phyloP scores from a whole-genome alignment of 1,140 invertebrate species.

The Macrobrachium nipponense region DNA sequence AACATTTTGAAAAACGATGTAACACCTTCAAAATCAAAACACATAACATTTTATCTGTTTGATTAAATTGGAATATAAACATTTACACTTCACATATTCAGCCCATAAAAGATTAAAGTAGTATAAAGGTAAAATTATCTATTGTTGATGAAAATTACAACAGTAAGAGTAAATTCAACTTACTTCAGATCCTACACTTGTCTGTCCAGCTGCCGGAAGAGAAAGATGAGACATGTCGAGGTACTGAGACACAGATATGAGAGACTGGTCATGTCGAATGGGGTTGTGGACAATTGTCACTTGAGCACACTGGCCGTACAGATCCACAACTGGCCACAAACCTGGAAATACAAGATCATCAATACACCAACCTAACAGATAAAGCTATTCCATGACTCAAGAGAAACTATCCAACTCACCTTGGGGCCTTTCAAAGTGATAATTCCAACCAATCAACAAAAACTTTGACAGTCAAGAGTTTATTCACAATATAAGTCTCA shows the following conservation, averaged over 20 bases:
- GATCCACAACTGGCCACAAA: conserved; percentile 93
- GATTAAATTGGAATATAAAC: too few species aligned
- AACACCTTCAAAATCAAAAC: conserved; percentile 70
- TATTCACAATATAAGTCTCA: too few species aligned
- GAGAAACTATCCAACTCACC: too few species aligned
- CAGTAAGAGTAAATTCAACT: background rate
- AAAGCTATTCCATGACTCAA: too few species aligned
- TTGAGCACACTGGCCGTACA: conserved; percentile 94
- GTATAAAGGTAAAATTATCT: too few species aligned
- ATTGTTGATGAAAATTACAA: background rate
- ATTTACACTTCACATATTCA: background rate
- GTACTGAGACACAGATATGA: conserved; percentile 61
- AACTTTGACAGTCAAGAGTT: too few species aligned
- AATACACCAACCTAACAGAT: background rate
- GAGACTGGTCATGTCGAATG: conserved; percentile 61
- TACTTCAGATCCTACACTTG: conserved; percentile 56
- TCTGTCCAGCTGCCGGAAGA: conserved; percentile 44
- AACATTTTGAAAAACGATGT: conserved; percentile 74
- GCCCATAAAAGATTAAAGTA: too few species aligned
- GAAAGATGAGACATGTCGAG: conserved; percentile 59
- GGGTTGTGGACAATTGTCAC: conserved; percentile 73
- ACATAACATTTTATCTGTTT: background rate
- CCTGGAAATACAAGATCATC: conserved; percentile 67
- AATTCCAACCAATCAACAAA: too few species aligned
- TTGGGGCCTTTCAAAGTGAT: too few species aligned